phyloP scores from a whole-genome alignment of 1,140 invertebrate genomes.

The Idris sp. region DNA sequence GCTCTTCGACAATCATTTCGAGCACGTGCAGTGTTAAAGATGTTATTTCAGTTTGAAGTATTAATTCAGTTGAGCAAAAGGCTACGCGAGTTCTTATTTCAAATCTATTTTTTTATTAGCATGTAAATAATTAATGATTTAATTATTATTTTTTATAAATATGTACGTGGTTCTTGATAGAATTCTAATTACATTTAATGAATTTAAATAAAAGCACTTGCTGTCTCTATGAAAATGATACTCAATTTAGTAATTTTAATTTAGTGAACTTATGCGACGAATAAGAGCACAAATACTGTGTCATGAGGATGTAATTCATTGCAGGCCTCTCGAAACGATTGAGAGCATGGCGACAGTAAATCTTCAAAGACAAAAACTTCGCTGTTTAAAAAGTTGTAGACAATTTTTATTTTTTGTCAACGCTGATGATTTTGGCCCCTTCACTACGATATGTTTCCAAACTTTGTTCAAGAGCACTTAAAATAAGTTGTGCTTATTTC shows the following conservation, averaged over 20 bases:
- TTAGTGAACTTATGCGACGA: conserved; percentile 1
- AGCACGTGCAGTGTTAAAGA: conserved; percentile 14
- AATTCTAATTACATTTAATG: too few relatives aligned
- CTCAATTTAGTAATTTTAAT: conserved; percentile 1
- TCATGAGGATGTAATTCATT: conserved; percentile 46
- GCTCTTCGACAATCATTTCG: conserved; percentile 37
- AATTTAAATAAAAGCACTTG: too few relatives aligned
- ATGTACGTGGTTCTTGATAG: too few relatives aligned
- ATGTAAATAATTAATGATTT: too few relatives aligned
- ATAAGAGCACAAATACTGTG: conserved; percentile 20
- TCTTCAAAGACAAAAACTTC: conserved; percentile 42
- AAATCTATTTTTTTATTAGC: too few relatives aligned
- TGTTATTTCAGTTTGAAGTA: conserved; percentile 10
- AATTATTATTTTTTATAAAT: too few relatives aligned
- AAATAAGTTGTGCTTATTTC: conserved; percentile 1
- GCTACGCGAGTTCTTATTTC: too few relatives aligned
- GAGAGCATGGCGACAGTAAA: conserved; percentile 40
- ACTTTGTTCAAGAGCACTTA: conserved; percentile 25
- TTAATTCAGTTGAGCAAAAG: too few relatives aligned
- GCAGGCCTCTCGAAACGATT: conserved; percentile 42
- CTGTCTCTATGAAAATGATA: too few relatives aligned
- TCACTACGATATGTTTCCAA: conserved; percentile 39
- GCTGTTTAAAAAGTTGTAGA: conserved; percentile 34
- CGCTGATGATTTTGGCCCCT: conserved; percentile 7
- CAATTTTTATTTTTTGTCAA: conserved; percentile 35